Evolutionary conservation across 2,113 vertebrate genomes (phyloP), one percentile per base, ranked within the genome.

Genomic region (Toxotes chatareus): DNA sequence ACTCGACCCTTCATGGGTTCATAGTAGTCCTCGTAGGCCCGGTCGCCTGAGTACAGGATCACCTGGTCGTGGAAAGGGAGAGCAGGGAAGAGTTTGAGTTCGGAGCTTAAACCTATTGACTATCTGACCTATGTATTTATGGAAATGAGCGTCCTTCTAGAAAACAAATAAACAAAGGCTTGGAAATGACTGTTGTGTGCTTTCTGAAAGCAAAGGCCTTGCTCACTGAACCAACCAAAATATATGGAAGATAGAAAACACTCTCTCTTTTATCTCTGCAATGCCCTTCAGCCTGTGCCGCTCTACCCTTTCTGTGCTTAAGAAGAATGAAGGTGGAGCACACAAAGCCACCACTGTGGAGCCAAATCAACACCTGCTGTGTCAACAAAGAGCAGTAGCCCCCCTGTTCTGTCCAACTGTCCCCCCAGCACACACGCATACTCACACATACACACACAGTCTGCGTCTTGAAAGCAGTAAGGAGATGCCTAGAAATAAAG

Each of bases 1-100:
- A 98, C 96, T 44, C 98, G 89, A 27, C 95, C 96, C 87, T 90
- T 95, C 88, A 96, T 83, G 66, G 93, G 84, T 1, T 71, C 44
- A 61, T 95, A 94, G 89, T 96, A 97, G 79, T 95, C 14, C 56
- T 96, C 95, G 62, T 97, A 99, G 55, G 95, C 79, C 68, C 95
- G 93, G 94, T 97, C 96, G 16, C 94, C 96, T 0, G 95, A 93
- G 93, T 97, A 99, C 74, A 98, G 86, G 87, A 99, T 97, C 78
- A 99, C 95, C 97, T 99, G 84, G 70, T 85, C 6, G 57, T 14
- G 62, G 7, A 47, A n/a, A 79, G 1, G 21, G 14, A 72, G 51
- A 1, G 61, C 12, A 76, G 42, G 51, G 23, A 61, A 55, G 8
- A 40, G 60, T 36, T 19, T 68, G 34, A 40, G n/a, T 70, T 63